Evolutionary conservation across 2,888 invertebrate genomes (phyloP).

Genomic region (Orchestes rusci): DNA sequence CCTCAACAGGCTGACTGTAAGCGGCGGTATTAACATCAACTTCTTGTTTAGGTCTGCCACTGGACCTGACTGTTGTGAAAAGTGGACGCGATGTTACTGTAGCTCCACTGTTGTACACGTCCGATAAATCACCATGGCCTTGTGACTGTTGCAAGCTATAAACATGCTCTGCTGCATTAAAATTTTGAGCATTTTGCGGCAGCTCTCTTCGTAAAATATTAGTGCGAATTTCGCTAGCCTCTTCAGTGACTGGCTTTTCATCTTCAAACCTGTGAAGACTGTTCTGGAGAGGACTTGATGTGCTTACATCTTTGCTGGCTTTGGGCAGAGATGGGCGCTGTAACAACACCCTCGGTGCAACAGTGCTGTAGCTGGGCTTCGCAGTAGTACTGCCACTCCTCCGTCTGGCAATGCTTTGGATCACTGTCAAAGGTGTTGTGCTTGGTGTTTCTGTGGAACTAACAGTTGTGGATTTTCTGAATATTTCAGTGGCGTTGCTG

Average conservation of each 20-base stretch:
- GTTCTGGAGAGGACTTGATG: slow-evolving; percentile 32
- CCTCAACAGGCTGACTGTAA: slow-evolving; percentile 41
- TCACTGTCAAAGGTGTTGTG: slow-evolving; percentile 48
- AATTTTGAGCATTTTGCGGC: slow-evolving; percentile 46
- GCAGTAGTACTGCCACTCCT: slow-evolving; percentile 42
- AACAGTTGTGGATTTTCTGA: slow-evolving; percentile 48
- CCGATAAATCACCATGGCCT: slow-evolving; percentile 56
- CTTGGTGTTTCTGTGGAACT: slow-evolving; percentile 44
- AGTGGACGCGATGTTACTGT: slow-evolving; percentile 58
- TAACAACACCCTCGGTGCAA: slow-evolving; percentile 39
- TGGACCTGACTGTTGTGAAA: slow-evolving; percentile 59
- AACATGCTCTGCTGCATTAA: slow-evolving; percentile 48
- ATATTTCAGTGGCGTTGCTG: slow-evolving; percentile 47
- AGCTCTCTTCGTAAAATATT: slow-evolving; percentile 59
- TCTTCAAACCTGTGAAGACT: slow-evolving; percentile 35
- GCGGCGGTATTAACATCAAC: slow-evolving; percentile 31
- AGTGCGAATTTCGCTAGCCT: slow-evolving; percentile 45
- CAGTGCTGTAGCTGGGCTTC: slow-evolving; percentile 38
- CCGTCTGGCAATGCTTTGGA: slow-evolving; percentile 58
- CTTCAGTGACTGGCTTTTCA: slow-evolving; percentile 51
- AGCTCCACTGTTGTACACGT: slow-evolving; percentile 60
- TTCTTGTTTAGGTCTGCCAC: slow-evolving; percentile 40
- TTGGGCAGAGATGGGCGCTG: slow-evolving; percentile 33
- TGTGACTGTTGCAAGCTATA: slow-evolving; percentile 52
- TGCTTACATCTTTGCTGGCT: slow-evolving; percentile 26